Percentiles rank a stretch among this genome's conserved stretches.
Conservation (phyloP, 2,797 vertebrate genomes). For the Phalloptychus januarius region DNA sequence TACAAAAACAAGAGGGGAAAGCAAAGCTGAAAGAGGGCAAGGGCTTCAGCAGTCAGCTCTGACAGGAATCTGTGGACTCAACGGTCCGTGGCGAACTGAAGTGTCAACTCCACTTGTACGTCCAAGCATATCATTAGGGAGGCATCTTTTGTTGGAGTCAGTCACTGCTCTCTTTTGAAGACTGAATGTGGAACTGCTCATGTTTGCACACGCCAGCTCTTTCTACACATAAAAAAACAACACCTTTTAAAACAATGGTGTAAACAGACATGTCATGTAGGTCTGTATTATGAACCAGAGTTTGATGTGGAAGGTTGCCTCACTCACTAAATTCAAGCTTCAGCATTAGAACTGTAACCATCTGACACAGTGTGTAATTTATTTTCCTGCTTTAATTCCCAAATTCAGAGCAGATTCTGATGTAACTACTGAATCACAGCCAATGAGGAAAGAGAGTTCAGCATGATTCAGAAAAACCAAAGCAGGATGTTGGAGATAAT, state of each 20-base stretch:
- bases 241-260: slow-evolving; percentile 26
- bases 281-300: slow-evolving; percentile 14
- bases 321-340: slow-evolving; percentile 30
- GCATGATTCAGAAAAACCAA: slow-evolving; percentile 36
- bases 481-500: slow-evolving; percentile 29
- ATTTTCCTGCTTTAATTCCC: slow-evolving; percentile 32
- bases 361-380: slow-evolving; percentile 35
- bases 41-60: slow-evolving; percentile 54
- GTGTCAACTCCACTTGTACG: slow-evolving; percentile 56
- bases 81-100: slow-evolving; percentile 53
- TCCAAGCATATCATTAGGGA: slow-evolving; percentile 64
- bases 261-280: slow-evolving; percentile 35
- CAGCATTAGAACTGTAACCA: slow-evolving; percentile 26
- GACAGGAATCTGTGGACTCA: slow-evolving; percentile 57
- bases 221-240: slow-evolving; percentile 7
- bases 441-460: slow-evolving; percentile 34
- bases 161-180: slow-evolving; percentile 36
- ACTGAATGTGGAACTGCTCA: slow-evolving; percentile 14
- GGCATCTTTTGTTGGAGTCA: slow-evolving; percentile 55
- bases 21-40: slow-evolving; percentile 39
- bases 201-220: slow-evolving; percentile 38
- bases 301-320: slow-evolving; percentile 45
- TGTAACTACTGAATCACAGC: slow-evolving; percentile 60
- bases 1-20: slow-evolving; percentile 30
- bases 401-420: slow-evolving; percentile 52